phyloP scores from a whole-genome alignment of 2,888 invertebrate genomes.

The Carcina quercana region DNA sequence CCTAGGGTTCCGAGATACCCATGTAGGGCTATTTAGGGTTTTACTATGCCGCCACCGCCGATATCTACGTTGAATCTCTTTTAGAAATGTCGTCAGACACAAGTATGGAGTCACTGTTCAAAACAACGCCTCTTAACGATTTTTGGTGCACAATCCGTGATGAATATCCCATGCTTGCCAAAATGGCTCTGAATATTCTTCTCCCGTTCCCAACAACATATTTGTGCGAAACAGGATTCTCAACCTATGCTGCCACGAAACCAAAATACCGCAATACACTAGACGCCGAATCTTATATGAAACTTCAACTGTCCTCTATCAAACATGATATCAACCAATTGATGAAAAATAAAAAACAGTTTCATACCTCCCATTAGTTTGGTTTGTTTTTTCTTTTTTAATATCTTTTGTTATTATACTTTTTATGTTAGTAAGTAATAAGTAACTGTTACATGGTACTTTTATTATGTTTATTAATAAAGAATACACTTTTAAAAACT shows the following conservation, averaged over 20 bases:
- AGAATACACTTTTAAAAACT: too few species aligned
- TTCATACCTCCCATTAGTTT: conserved; percentile 17
- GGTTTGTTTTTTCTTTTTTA: conserved; percentile 13
- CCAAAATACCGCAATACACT: conserved; percentile 26
- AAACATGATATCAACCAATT: conserved; percentile 23
- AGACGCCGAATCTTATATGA: conserved; percentile 23
- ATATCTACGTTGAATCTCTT: too few species aligned
- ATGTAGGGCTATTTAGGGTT: too few species aligned
- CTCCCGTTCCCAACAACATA: conserved; percentile 21
- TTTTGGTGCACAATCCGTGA: conserved; percentile 8
- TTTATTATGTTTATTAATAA: too few species aligned
- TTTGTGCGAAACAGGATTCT: conserved; percentile 24
- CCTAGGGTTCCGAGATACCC: too few species aligned
- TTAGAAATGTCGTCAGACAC: neutral
- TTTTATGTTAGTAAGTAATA: conserved; percentile 10
- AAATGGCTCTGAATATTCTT: conserved; percentile 17
- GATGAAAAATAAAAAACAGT: conserved; percentile 21
- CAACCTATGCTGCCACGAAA: conserved; percentile 19
- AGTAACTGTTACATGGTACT: too few species aligned
- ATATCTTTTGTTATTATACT: conserved; percentile 12
- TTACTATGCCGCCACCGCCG: too few species aligned
- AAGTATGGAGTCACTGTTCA: neutral
- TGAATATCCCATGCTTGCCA: conserved; percentile 25
- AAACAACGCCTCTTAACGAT: neutral
- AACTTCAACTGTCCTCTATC: conserved; percentile 22